Evolutionary conservation across 2,113 vertebrate genomes (phyloP), one percentile per base, ranked within the genome.

Genomic region (Mormyrus lacerda): DNA sequence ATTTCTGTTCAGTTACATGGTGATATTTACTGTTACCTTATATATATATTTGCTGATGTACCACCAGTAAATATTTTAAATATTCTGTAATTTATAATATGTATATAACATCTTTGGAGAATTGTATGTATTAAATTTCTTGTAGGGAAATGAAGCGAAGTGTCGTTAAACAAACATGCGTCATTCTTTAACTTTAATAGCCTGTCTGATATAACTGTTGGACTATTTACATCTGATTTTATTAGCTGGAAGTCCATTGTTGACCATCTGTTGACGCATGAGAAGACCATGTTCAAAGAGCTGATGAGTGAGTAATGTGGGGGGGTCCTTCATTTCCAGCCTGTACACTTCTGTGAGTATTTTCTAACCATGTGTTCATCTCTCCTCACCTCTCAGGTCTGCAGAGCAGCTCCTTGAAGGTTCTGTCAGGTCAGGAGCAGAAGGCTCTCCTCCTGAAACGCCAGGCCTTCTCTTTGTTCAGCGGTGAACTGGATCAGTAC

Each of bases 241-340:
- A 76, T 53, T 91, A 99, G 98, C 39, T 99, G 98, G 98, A 98
- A 96, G 93, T 96, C 97, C 91, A 97, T 99, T 90, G 95, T 98
- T 91, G 98, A 99, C 91, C 98, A 99, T 91, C 96, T 99, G 85
- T 95, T 99, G 92, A 99, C 98, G 86, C 98, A 99, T 0, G 98
- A 99, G 94, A 99, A 98, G 95, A 98, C 98, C 4, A 98, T 98
- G 98, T 99, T 99, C 93, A 99, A 99, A 95, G 98, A 99, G 93
- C 92, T 99, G 89, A 98, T 99, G 98, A 98, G 98, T 99, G 93
- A 97, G 98, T 97, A 92, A 47, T 83, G 39, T 13, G n/a, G n/a
- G 21, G 24, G 85, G 61, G n/a, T 3, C 47, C 65, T 31, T 83
- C 9, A 84, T 84, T 84, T 47, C 42, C 3, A 45, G 42, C 31